Base-by-base conservation (phyloP, 2,888 invertebrate genomes). In the Macrosiphum euphorbiae region DNA sequence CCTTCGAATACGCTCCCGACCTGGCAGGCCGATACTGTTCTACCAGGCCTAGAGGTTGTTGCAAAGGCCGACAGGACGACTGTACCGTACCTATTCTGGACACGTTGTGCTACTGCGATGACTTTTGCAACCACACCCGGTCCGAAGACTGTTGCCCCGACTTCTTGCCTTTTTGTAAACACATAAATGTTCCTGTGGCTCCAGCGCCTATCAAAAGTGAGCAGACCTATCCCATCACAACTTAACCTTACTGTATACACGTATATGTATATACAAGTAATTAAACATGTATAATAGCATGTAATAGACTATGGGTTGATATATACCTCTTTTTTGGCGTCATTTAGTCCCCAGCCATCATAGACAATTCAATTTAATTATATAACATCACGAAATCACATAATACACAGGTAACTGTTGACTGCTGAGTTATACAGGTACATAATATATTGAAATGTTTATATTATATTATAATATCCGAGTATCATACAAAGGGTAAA, bases 141-240 rank as follows among this genome's bases (percentile, higher is more conserved):
- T 96, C 97, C 78, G 97, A 97, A 95, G 99, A 99, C 96, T 99
- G 99, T 96, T 99, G 99, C 95, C 99, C 99, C 0, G 99, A 99
- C 96, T 99, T 97, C 96, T 97, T 97, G 96, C 96, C 97, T 0
- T 97, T 97, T 94, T 99, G 99, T 95, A 96, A 96, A 95, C 97
- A 97, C 20, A 95, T 95, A 35, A 92, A 94, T 11, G 92, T 95
- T 3, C 95, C 95, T 95, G 95, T 95, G 5, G 1, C 50, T 52
- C 94, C 95, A 0, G 95, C 95, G 8, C 95, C 95, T 1, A 58
- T 58, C 58, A 88, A 35, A 85, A 41, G 93, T 91, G 55, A 90
- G 94, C 44, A 1, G 16, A 50, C 52, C 28, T 61, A 85, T 44
- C 24, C 3, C 5, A 67, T n/a, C 5, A 67, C n/a, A n/a, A n/a